Percentiles rank a stretch among this genome's conserved stretches.
Conservation (phyloP, 1,140 invertebrate genomes). For the Bursaphelenchus mucronatus region DNA sequence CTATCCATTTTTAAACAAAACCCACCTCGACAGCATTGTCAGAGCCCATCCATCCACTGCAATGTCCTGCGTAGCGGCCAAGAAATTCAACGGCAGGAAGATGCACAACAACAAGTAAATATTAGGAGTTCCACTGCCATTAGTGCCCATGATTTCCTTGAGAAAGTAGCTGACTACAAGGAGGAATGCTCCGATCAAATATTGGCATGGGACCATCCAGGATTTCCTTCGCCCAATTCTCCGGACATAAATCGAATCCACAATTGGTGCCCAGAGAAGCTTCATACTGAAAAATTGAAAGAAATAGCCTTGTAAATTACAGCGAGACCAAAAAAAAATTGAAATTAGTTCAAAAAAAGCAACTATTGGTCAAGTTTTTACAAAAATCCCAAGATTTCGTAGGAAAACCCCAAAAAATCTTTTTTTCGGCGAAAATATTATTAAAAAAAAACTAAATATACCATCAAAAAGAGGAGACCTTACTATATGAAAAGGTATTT, state of each 20-base stretch:
- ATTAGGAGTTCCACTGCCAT: constrained; percentile 67
- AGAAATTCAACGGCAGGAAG: constrained; percentile 86
- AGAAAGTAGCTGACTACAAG: constrained; percentile 74
- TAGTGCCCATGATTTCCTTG: constrained; percentile 71
- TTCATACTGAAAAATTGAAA: constrained; percentile 68
- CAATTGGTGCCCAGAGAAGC: constrained; percentile 91
- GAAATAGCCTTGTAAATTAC: neutral
- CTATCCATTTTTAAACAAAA: too few species aligned
- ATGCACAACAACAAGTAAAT: constrained; percentile 75
- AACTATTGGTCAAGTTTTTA: too few species aligned
- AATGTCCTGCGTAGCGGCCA: constrained; percentile 97
- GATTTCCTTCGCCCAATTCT: constrained; percentile 86
- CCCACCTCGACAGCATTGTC: constrained; percentile 86
- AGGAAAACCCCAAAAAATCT: too few species aligned
- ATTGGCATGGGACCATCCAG: constrained; percentile 88
- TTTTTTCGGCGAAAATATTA: neutral
- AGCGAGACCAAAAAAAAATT: neutral
- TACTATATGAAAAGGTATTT: too few species aligned
- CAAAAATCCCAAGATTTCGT: neutral
- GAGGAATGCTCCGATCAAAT: constrained; percentile 72
- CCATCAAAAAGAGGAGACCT: too few species aligned
- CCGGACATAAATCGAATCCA: constrained; percentile 79
- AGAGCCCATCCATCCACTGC: constrained; percentile 98
- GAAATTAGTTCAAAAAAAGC: neutral
- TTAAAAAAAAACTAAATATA: neutral